phyloP scores from a whole-genome alignment of 2,113 vertebrate genomes.

The Dinomys branickii region DNA sequence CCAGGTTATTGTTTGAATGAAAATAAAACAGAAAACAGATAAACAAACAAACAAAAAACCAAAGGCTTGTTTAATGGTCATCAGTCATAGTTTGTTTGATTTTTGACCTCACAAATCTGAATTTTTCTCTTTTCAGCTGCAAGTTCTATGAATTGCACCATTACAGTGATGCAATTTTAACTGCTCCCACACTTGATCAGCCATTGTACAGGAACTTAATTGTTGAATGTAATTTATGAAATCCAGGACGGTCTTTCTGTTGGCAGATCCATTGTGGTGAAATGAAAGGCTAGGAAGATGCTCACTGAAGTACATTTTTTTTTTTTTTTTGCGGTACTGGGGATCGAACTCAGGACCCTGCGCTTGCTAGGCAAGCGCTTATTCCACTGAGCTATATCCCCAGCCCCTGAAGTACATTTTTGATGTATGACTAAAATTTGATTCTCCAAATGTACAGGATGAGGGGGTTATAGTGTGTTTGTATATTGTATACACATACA shows the following conservation, averaged over 20 bases:
- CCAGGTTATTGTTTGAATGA: not conserved
- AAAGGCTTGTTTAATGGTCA: constrained; percentile 45
- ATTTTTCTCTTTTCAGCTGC: constrained; percentile 39
- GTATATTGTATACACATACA: not conserved
- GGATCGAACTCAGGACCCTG: no score
- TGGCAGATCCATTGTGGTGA: not conserved
- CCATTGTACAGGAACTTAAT: constrained; percentile 34
- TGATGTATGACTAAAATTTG: constrained; percentile 5
- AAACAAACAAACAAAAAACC: not conserved
- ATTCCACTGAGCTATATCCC: no score
- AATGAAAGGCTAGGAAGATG: not conserved
- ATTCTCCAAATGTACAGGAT: not conserved
- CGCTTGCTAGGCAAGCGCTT: no score
- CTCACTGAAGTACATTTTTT: not conserved
- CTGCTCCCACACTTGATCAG: not conserved
- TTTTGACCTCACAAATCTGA: constrained; percentile 38
- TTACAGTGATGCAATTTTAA: not conserved
- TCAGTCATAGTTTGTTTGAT: constrained; percentile 15
- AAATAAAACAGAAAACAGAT: not conserved
- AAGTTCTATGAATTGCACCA: not conserved
- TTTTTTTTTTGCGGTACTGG: no score
- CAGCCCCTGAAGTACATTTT: constrained; percentile 2
- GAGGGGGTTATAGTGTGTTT: not conserved
- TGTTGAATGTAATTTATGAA: not conserved
- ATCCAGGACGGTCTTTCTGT: not conserved